Percentiles rank a stretch among this genome's conserved stretches.
phyloP scores from a whole-genome alignment of 2,797 vertebrate species.

The Esox masquinongy region DNA sequence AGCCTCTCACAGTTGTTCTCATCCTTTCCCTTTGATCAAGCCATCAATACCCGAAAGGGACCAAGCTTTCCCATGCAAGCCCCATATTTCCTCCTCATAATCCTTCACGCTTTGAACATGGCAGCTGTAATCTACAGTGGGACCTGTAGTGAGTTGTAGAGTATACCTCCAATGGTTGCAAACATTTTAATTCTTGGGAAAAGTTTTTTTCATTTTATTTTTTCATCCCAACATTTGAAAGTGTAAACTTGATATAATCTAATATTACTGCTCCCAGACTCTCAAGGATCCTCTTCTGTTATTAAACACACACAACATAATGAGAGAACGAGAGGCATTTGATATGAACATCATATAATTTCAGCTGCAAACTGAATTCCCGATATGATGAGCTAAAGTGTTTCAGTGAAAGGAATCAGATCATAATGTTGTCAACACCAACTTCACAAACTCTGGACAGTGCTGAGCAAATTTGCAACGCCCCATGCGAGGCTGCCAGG shows the following conservation, averaged over 20 bases:
- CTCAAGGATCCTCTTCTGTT: background rate
- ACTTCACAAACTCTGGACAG: no score
- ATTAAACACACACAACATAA: conserved; percentile 21
- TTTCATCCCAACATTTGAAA: conserved; percentile 25
- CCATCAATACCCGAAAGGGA: conserved; percentile 41
- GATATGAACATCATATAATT: conserved; percentile 33
- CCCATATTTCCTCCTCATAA: conserved; percentile 60
- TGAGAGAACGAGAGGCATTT: conserved; percentile 22
- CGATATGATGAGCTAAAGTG: background rate
- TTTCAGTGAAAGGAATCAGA: background rate
- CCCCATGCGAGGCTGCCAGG: no score
- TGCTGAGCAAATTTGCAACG: no score
- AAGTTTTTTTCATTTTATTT: conserved; percentile 37
- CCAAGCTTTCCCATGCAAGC: conserved; percentile 51
- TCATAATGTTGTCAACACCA: background rate
- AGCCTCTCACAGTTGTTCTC: conserved; percentile 54
- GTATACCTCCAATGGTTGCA: conserved; percentile 35
- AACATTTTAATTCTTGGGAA: conserved; percentile 18
- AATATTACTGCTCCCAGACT: conserved; percentile 14
- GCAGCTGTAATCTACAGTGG: conserved; percentile 38
- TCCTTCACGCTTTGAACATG: conserved; percentile 52
- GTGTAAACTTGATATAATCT: conserved; percentile 30
- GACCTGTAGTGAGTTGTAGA: conserved; percentile 32
- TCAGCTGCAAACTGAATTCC: background rate
- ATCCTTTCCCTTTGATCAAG: conserved; percentile 65